Base-by-base conservation (phyloP, 1,140 invertebrate species). In the Seison nebaliae region DNA sequence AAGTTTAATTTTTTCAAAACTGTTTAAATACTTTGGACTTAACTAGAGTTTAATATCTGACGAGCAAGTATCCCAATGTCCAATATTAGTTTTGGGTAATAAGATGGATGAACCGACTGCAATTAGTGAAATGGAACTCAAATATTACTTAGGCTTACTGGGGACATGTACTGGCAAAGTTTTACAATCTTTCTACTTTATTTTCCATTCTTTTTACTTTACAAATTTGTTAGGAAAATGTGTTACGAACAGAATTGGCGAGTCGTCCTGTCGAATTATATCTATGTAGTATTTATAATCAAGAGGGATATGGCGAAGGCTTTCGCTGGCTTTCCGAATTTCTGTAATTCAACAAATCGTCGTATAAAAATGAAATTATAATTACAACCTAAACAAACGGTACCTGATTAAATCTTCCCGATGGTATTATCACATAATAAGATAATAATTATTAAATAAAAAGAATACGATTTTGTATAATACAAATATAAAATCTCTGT, bases 311-410 rank as follows among this genome's bases (percentile, higher is more conserved):
- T 60, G 91, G 91, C 40, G 88, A 98, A 64, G 91, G 84, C 48
- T 98, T 98, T 68, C 74, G 86, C 57, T 98, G 91, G 91, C 67
- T 98, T 53, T 79, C 83, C 49, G 80, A 93, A 65, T 91, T 88
- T 35, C 35, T 40, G 16, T 40, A 29, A 35, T 28, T 5, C 32
- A 17, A 9, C 14, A 31, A 28, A 19, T 12, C 26, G n/a, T n/a
- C n/a, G n/a, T n/a, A n/a, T n/a, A n/a, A n/a, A n/a, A n/a, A n/a
- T n/a, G n/a, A n/a, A n/a, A n/a, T n/a, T n/a, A n/a, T n/a, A n/a
- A n/a, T n/a, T n/a, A n/a, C n/a, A n/a, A n/a, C n/a, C n/a, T n/a
- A n/a, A n/a, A n/a, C n/a, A n/a, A n/a, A n/a, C n/a, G n/a, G n/a
- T n/a, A n/a, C n/a, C n/a, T n/a, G n/a, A n/a, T n/a, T n/a, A n/a